Percentiles rank a stretch among this genome's conserved stretches.
Conservation (phyloP, 1,140 invertebrate genomes). For the Macrosteles quadrilineatus region DNA sequence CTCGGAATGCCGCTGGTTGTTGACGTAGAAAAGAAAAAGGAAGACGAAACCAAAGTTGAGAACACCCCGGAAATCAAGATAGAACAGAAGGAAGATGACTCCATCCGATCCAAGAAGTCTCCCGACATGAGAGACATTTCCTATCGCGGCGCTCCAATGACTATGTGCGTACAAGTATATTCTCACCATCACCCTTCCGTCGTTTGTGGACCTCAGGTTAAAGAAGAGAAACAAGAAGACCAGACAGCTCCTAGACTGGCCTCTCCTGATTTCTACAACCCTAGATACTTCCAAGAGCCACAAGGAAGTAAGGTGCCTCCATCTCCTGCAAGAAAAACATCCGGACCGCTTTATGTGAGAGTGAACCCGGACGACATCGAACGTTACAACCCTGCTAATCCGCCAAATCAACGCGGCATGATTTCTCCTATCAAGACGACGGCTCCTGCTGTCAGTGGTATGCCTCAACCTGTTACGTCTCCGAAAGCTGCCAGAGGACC, state of each 20-base stretch:
- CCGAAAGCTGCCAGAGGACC: not conserved
- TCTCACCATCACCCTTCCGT: not conserved
- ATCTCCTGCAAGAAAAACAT: not conserved
- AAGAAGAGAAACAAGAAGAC: not conserved
- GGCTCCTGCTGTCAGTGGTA: too few relatives aligned
- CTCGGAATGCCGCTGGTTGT: too few relatives aligned
- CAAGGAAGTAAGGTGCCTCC: not conserved
- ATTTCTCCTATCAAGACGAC: too few relatives aligned
- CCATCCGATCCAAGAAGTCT: not conserved
- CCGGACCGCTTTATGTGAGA: too few relatives aligned
- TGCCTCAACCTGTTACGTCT: not conserved
- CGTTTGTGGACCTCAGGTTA: constrained; percentile 22
- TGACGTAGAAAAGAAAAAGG: too few relatives aligned
- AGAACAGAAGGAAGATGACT: not conserved
- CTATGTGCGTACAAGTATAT: constrained; percentile 16
- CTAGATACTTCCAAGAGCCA: too few relatives aligned
- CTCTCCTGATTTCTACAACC: too few relatives aligned
- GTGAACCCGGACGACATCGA: too few relatives aligned
- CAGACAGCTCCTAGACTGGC: not conserved
- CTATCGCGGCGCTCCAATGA: not conserved
- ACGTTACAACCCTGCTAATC: not conserved
- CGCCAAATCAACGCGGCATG: too few relatives aligned
- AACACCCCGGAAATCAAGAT: too few relatives aligned
- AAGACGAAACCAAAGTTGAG: too few relatives aligned
- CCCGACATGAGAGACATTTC: not conserved